phyloP scores from a whole-genome alignment of 2,888 invertebrate species.

The Nephrocerus scutellatus region DNA sequence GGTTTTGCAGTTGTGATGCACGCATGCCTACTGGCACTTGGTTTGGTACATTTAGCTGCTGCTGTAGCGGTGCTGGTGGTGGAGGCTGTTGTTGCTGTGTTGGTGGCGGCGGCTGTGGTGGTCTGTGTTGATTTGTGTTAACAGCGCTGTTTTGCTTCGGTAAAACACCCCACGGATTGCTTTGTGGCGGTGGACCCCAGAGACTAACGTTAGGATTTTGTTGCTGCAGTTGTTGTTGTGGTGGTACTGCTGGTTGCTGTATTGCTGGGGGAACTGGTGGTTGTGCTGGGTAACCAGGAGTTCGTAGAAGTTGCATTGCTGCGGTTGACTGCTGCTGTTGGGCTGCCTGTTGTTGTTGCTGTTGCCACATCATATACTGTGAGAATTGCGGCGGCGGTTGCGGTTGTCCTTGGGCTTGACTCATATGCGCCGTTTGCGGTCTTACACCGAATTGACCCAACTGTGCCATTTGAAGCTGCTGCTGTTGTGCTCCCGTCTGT shows the following conservation, averaged over 20 bases:
- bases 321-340: constrained; percentile 32
- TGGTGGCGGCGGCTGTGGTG: constrained; percentile 28
- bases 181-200: constrained; percentile 46
- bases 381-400: constrained; percentile 34
- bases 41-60: constrained; percentile 16
- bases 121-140: constrained; percentile 22
- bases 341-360: constrained; percentile 30
- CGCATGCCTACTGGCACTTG: constrained; percentile 27
- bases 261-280: constrained; percentile 26
- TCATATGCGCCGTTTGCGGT: constrained; percentile 36
- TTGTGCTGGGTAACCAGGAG: constrained; percentile 21
- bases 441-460: constrained; percentile 28
- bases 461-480: constrained; percentile 24
- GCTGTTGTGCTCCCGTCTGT: constrained; percentile 26
- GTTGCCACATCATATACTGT: constrained; percentile 45
- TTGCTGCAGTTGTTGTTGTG: constrained; percentile 27
- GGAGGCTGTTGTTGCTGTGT: constrained; percentile 28
- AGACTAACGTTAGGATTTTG: constrained; percentile 46
- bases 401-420: constrained; percentile 31
- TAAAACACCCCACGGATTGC: constrained; percentile 45
- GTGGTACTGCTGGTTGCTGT: constrained; percentile 28
- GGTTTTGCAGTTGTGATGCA: constrained; percentile 36
- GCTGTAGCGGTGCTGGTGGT: constrained; percentile 24
- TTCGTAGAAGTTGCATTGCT: constrained; percentile 28
- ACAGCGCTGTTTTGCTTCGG: constrained; percentile 33